These are phyloP conservation scores for Corythaeola cristata DNA, from an alignment of 2,113 vertebrate genomes.

Conservation along the genomic window DNA sequence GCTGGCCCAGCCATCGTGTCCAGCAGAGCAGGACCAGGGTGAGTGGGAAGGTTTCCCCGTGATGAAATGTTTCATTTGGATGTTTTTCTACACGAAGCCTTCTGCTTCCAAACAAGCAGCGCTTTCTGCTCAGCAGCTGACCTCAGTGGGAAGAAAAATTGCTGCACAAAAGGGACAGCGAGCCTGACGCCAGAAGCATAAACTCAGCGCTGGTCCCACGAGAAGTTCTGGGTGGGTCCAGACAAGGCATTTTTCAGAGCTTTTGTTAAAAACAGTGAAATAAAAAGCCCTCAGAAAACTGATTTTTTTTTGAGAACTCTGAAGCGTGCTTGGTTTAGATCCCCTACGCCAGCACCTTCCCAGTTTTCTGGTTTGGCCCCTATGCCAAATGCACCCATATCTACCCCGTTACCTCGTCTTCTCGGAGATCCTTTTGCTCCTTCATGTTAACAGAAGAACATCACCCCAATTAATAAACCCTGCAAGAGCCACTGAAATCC, in stretches of 20 bases:
- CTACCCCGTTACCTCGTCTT: not conserved
- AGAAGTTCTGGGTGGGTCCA: conserved; percentile 22
- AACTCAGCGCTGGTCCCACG: not conserved
- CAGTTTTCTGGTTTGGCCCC: not conserved
- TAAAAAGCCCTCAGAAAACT: not conserved
- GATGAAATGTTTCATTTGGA: not conserved
- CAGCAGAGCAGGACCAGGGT: not conserved
- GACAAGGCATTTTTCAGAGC: not conserved
- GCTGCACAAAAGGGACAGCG: conserved; percentile 7
- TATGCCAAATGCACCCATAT: not conserved
- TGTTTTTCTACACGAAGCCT: not conserved
- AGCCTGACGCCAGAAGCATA: not conserved
- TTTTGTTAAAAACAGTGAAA: not conserved
- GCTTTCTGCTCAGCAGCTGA: not conserved
- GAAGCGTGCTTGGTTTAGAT: not conserved
- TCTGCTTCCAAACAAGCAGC: not conserved
- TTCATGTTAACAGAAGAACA: not conserved
- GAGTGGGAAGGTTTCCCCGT: not conserved
- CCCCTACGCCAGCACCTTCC: not conserved
- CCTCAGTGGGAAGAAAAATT: conserved; percentile 48
- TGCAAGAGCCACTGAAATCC: not conserved
- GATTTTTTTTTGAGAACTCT: not conserved
- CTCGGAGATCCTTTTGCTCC: not conserved
- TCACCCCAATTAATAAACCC: not conserved
- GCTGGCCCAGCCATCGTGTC: not conserved